These are phyloP conservation scores for Yponomeuta cagnagella DNA, from an alignment of 2,888 invertebrate genomes.

Conservation along the genomic window DNA sequence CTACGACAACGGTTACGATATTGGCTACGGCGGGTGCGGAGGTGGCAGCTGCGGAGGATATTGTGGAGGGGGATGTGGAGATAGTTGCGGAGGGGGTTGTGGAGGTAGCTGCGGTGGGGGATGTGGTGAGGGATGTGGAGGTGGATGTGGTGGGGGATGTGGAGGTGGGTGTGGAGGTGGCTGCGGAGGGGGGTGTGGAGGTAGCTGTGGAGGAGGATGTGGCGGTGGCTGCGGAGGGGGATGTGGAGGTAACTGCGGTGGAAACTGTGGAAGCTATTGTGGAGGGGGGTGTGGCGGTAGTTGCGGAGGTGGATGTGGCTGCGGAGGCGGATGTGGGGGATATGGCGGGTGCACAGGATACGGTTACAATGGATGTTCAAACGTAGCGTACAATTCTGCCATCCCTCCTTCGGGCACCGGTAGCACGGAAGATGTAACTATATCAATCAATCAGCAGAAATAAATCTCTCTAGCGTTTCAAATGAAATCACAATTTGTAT, in stretches of 20 bases:
- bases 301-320: background rate
- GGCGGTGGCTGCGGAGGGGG: conserved; percentile 15
- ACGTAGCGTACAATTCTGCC: no score
- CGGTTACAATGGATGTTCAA: background rate
- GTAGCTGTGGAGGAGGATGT: conserved; percentile 21
- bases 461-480: no score
- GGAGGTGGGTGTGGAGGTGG: conserved; percentile 12
- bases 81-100: conserved; percentile 22
- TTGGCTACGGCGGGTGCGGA: conserved; percentile 21
- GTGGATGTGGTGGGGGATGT: conserved; percentile 3
- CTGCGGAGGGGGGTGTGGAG: conserved; percentile 24
- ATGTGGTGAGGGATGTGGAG: conserved; percentile 10
- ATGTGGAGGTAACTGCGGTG: conserved; percentile 17
- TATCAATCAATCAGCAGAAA: no score
- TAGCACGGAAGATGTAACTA: no score
- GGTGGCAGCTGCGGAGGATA: conserved; percentile 14
- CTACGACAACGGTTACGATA: conserved; percentile 24
- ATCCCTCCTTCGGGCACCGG: no score
- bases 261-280: conserved; percentile 9
- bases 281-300: background rate
- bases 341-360: background rate
- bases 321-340: background rate
- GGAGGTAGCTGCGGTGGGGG: conserved; percentile 23
- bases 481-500: no score
- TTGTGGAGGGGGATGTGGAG: conserved; percentile 13